These are phyloP conservation scores for Cebus imitator DNA, from an alignment of 2,113 vertebrate genomes.

Conservation along the genomic window DNA sequence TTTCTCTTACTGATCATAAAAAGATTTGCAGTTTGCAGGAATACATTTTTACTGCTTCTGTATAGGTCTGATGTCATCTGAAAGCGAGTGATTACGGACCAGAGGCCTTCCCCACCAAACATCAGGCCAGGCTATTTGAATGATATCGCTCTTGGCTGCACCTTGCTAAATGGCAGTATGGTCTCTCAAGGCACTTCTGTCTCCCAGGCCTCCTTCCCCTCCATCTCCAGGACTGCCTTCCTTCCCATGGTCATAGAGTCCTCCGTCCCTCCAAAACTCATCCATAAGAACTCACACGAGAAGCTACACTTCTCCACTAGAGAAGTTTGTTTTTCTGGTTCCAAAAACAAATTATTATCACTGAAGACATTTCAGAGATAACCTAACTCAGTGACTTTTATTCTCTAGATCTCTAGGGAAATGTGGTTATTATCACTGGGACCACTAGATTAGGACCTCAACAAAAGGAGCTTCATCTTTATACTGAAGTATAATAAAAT, in stretches of 20 bases:
- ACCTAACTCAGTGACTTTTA: neutral
- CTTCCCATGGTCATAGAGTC: neutral
- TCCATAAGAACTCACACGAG: neutral
- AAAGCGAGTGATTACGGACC: rapidly evolving
- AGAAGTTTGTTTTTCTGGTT: neutral
- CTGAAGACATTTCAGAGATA: neutral
- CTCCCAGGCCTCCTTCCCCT: neutral
- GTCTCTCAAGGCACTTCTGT: neutral
- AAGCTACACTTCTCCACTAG: neutral
- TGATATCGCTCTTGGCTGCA: neutral
- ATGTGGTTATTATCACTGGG: neutral
- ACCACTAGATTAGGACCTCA: neutral
- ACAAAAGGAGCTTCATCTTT: neutral
- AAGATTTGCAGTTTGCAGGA: neutral
- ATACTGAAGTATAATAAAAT: neutral
- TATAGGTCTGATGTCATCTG: neutral
- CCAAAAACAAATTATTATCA: neutral
- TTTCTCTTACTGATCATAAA: neutral
- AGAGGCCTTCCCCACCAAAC: neutral
- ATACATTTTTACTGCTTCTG: neutral
- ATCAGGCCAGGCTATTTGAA: neutral
- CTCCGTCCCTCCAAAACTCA: neutral
- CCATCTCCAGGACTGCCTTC: neutral
- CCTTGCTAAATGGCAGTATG: rapidly evolving
- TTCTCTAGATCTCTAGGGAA: neutral